A percentile compares a stretch with the other conserved stretches of the same genome.
Conservation (phyloP, 2,888 invertebrate species). For the Mactromeris polynyma region DNA sequence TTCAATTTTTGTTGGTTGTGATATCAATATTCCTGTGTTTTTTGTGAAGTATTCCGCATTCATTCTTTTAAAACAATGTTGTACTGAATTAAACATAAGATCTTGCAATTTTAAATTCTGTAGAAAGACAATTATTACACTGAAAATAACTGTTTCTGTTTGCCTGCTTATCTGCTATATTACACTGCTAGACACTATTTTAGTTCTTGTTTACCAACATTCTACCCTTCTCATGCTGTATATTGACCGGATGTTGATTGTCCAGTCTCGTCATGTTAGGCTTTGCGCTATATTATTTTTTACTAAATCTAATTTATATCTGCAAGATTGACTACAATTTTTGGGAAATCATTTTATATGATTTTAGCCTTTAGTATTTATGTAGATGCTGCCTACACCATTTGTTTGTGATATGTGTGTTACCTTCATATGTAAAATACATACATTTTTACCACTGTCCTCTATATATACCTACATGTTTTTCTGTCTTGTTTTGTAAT, state of each 20-base stretch:
- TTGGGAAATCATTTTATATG: not conserved
- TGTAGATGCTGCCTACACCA: not conserved
- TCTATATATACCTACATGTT: not conserved
- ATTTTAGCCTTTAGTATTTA: not conserved
- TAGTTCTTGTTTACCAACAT: not conserved
- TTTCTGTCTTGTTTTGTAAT: constrained; percentile 17
- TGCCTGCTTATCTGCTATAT: not conserved
- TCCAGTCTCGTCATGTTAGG: not conserved
- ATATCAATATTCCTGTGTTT: not conserved
- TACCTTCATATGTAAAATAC: not conserved
- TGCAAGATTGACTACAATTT: not conserved
- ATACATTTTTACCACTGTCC: constrained; percentile 2
- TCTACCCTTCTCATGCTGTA: not conserved
- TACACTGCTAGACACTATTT: not conserved
- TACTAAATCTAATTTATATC: not conserved
- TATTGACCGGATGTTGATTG: not conserved
- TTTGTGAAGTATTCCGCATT: not conserved
- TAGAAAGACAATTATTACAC: not conserved
- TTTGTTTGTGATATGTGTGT: not conserved
- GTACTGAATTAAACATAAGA: not conserved
- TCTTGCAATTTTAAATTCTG: not conserved
- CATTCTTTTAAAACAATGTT: not conserved
- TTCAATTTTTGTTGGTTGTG: not conserved
- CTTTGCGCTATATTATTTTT: not conserved
- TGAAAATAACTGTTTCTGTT: not conserved